phyloP scores from a whole-genome alignment of 2,888 invertebrate species.

The Lithosia quadra region DNA sequence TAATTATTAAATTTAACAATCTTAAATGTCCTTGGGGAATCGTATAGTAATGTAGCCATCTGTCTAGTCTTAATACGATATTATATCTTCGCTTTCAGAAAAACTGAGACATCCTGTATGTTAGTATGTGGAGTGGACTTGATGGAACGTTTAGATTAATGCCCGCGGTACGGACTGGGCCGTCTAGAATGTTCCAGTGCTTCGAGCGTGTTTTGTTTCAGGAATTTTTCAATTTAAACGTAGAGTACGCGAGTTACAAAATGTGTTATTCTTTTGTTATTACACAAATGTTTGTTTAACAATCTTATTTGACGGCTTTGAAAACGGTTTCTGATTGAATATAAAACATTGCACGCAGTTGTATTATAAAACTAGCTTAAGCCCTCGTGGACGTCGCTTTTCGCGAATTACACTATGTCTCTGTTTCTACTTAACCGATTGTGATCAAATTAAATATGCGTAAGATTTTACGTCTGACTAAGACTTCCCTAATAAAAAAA shows the following conservation, averaged over 20 bases:
- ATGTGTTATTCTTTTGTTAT: slow-evolving; percentile 59
- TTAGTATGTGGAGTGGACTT: slow-evolving; percentile 54
- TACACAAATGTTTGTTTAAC: slow-evolving; percentile 29
- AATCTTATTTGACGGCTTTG: not conserved
- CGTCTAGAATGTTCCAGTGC: slow-evolving; percentile 61
- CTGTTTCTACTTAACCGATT: no score
- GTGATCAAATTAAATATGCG: no score
- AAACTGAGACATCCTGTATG: slow-evolving; percentile 57
- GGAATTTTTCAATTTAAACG: slow-evolving; percentile 75
- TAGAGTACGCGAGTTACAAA: slow-evolving; percentile 65
- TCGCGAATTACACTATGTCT: no score
- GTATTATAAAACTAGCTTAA: no score
- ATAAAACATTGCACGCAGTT: not conserved
- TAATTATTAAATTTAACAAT: no score
- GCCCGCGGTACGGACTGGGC: slow-evolving; percentile 45
- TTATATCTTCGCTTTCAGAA: slow-evolving; percentile 66
- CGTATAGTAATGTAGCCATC: slow-evolving; percentile 77
- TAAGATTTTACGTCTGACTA: no score
- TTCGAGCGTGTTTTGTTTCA: slow-evolving; percentile 56
- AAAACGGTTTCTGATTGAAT: not conserved
- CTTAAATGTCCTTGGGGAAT: slow-evolving; percentile 75
- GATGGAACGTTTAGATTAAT: slow-evolving; percentile 61
- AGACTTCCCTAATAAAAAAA: no score
- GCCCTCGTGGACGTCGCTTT: no score
- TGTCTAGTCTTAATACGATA: slow-evolving; percentile 74